phyloP scores from a whole-genome alignment of 2,113 vertebrate species.

The Rhynchomys soricoides region DNA sequence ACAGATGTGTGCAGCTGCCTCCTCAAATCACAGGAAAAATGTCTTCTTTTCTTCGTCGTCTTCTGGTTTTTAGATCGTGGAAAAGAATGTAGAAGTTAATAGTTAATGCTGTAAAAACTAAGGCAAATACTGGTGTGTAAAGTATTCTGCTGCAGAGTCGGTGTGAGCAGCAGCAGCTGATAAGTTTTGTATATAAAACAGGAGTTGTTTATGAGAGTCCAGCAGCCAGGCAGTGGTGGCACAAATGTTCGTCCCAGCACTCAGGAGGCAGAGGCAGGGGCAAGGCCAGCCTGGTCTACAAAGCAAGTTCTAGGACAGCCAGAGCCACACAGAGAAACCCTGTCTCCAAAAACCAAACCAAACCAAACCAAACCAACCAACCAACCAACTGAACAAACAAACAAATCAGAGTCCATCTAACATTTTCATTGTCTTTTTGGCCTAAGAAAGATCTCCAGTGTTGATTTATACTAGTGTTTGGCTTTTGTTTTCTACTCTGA shows the following conservation, averaged over 20 bases:
- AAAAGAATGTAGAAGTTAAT: slow-evolving; percentile 64
- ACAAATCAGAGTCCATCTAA: not conserved
- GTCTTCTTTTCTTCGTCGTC: not conserved
- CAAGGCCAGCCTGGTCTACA: not conserved
- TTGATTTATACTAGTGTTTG: slow-evolving; percentile 5
- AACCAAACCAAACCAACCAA: not conserved
- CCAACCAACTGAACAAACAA: no score
- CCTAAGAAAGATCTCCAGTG: not conserved
- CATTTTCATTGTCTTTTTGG: slow-evolving; percentile 1
- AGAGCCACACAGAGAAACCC: not conserved
- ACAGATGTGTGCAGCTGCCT: slow-evolving; percentile 84
- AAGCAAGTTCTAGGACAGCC: not conserved
- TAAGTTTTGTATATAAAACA: slow-evolving; percentile 61
- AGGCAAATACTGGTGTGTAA: slow-evolving; percentile 1
- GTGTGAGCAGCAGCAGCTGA: slow-evolving; percentile 61
- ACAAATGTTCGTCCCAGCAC: not conserved
- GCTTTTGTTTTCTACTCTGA: not conserved
- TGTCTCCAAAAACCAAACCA: not conserved
- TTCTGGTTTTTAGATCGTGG: slow-evolving; percentile 39
- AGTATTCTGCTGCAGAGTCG: slow-evolving; percentile 50
- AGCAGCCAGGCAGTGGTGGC: accelerated
- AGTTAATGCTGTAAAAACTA: slow-evolving; percentile 54
- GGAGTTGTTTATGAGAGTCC: slow-evolving; percentile 50
- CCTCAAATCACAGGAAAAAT: slow-evolving; percentile 63
- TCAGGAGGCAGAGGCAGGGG: not conserved